Conservation (phyloP, 1,140 invertebrate species). For the Lepidostoma basale region DNA sequence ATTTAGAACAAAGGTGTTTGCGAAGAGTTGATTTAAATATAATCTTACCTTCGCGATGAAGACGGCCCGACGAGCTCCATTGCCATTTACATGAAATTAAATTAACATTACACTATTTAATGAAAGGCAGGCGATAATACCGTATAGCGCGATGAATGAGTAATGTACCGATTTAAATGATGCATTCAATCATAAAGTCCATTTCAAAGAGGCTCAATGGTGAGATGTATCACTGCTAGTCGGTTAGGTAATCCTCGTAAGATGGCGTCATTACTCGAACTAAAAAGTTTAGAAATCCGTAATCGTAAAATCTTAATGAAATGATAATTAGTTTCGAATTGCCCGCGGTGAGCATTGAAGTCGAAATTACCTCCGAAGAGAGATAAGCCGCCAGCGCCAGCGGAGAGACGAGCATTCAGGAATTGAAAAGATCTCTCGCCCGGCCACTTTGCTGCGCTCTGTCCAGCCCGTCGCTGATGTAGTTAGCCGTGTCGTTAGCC, state of each 20-base stretch:
- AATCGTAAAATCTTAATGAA: constrained; percentile 37
- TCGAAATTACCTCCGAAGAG: not conserved
- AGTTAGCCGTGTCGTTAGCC: constrained; percentile 32
- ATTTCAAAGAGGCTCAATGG: not conserved
- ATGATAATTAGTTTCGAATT: constrained; percentile 39
- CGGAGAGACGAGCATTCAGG: constrained; percentile 15
- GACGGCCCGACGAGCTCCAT: no score
- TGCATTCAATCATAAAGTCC: not conserved
- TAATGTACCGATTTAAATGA: no score
- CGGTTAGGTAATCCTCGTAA: not conserved
- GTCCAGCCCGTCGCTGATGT: not conserved
- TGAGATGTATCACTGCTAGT: not conserved
- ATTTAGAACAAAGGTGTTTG: no score
- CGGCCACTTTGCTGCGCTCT: constrained; percentile 32
- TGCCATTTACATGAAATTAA: no score
- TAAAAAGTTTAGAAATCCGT: constrained; percentile 2
- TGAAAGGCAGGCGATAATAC: no score
- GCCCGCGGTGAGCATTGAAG: constrained; percentile 35
- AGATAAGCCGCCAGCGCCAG: constrained; percentile 21
- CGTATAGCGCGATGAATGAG: not conserved
- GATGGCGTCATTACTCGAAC: constrained; percentile 4
- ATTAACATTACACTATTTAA: no score
- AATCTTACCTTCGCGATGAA: no score
- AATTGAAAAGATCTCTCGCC: constrained; percentile 23
- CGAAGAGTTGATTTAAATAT: no score